Evolutionary conservation across 92 coral and sea anemone genomes (phyloP).

Genomic region (Diadumene lineata): DNA sequence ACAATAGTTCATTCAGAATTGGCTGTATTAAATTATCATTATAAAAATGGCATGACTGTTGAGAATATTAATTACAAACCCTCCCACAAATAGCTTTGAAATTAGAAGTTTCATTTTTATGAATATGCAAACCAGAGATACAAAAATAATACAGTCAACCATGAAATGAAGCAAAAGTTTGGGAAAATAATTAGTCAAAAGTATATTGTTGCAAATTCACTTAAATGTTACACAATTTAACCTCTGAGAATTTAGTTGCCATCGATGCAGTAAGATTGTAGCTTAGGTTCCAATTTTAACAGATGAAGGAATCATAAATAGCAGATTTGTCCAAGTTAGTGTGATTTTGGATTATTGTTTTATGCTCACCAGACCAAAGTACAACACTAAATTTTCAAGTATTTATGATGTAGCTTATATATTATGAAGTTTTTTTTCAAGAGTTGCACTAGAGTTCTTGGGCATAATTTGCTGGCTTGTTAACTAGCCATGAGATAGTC

Average conservation of each 20-base stretch:
- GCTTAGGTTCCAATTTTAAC: background rate
- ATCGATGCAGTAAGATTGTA: background rate
- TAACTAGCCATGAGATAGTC: constrained; percentile 1
- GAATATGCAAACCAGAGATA: background rate
- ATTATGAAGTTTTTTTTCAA: background rate
- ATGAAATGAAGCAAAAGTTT: background rate
- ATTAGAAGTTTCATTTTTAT: background rate
- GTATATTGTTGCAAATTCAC: background rate
- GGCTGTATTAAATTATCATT: too few relatives aligned
- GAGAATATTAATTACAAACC: background rate
- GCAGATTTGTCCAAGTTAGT: too few relatives aligned
- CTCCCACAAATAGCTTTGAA: background rate
- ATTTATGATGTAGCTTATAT: background rate
- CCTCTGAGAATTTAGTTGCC: too few relatives aligned
- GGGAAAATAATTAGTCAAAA: background rate
- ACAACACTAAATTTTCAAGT: too few relatives aligned
- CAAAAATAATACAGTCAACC: too few relatives aligned
- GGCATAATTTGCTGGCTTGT: background rate
- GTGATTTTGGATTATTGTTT: too few relatives aligned
- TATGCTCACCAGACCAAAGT: too few relatives aligned
- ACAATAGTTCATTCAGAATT: too few relatives aligned
- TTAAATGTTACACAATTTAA: too few relatives aligned
- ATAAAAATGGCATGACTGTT: too few relatives aligned
- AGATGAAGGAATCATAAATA: background rate
- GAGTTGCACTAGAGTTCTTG: background rate